phyloP scores from a whole-genome alignment of 2,113 vertebrate genomes.

The Hippocampus mohnikei region DNA sequence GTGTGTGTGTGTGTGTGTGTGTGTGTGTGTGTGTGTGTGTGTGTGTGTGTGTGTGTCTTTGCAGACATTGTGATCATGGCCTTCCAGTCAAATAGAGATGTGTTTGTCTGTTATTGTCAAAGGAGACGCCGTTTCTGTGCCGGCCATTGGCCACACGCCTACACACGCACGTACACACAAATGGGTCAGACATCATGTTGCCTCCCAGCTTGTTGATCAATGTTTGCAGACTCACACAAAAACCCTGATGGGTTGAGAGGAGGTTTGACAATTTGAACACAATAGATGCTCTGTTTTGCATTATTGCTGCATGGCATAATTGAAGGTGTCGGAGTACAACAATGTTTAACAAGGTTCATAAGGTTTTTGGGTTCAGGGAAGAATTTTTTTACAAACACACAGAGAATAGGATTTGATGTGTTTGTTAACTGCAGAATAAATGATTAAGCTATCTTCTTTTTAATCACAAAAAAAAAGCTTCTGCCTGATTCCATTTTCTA shows the following conservation, averaged over 20 bases:
- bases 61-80: slow-evolving; percentile 11
- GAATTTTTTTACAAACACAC: background rate
- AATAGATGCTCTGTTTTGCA: background rate
- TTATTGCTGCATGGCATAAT: background rate
- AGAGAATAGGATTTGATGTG: no score
- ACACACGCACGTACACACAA: slow-evolving; percentile 13
- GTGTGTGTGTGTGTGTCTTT: slow-evolving; percentile 20
- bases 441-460: no score
- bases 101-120: slow-evolving; percentile 41
- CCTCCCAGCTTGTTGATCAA: slow-evolving; percentile 33
- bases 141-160: slow-evolving; percentile 20
- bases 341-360: background rate
- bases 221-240: slow-evolving; percentile 31
- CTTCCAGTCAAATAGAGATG: slow-evolving; percentile 28
- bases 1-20: slow-evolving; percentile 13
- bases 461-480: no score
- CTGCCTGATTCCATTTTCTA: no score
- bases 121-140: slow-evolving; percentile 48
- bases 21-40: slow-evolving; percentile 15
- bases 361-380: background rate
- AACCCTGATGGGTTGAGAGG: slow-evolving; percentile 49
- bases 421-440: no score
- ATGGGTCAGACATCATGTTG: slow-evolving; percentile 18
- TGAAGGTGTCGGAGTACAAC: background rate
- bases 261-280: no score